Percentiles rank a stretch among this genome's conserved stretches.
Conservation (phyloP, 2,888 invertebrate genomes). For the Octonoba sinensis region DNA sequence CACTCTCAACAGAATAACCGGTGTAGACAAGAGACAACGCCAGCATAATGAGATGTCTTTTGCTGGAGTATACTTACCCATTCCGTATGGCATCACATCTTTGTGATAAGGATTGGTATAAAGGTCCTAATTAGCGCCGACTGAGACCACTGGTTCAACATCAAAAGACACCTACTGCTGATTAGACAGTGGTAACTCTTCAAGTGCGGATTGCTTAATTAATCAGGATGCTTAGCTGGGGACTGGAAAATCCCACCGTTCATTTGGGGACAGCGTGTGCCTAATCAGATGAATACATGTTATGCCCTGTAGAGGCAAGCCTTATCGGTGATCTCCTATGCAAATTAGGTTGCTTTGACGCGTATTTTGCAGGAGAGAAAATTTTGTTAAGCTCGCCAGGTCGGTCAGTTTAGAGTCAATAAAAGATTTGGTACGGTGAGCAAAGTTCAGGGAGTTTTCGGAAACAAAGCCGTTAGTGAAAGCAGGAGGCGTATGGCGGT, state of each 20-base stretch:
- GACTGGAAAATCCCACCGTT: conserved; percentile 36
- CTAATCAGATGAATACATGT: conserved; percentile 54
- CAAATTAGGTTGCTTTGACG: conserved; percentile 50
- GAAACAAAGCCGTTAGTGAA: background rate
- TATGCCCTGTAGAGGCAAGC: conserved; percentile 23
- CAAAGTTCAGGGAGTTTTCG: background rate
- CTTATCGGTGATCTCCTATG: conserved; percentile 53
- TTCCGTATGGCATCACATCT: no score
- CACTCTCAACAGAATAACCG: no score
- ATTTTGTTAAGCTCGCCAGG: conserved; percentile 37
- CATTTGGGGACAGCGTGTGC: conserved; percentile 45
- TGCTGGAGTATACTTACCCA: no score
- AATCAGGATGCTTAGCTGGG: conserved; percentile 51
- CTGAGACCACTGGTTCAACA: conserved; percentile 33
- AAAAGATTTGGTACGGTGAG: conserved; percentile 21
- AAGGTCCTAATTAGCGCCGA: conserved; percentile 25
- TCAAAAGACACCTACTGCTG: conserved; percentile 58
- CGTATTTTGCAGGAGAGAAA: conserved; percentile 41
- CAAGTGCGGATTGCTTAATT: conserved; percentile 55
- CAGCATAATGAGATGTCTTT: no score
- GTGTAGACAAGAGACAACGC: no score
- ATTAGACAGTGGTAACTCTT: conserved; percentile 52
- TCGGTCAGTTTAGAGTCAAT: conserved; percentile 44
- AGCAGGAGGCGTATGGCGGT: no score
- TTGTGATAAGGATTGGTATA: no score